phyloP scores from a whole-genome alignment of 2,888 invertebrate species.

The Meteorus cinctellus region DNA sequence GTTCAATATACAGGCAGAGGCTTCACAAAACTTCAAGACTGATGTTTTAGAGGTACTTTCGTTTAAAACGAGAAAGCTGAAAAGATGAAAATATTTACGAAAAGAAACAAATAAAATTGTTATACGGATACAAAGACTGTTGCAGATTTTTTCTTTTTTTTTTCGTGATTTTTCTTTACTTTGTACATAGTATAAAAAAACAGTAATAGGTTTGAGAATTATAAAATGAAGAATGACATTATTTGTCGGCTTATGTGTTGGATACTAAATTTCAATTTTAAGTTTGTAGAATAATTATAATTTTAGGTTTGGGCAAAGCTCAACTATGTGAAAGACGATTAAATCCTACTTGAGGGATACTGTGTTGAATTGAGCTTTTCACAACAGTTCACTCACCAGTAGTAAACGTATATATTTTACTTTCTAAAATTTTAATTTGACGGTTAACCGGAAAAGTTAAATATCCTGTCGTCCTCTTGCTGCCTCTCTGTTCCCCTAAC shows the following conservation, averaged over 20 bases:
- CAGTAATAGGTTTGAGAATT: not conserved
- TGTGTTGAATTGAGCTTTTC: not conserved
- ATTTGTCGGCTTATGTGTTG: not conserved
- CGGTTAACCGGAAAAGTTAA: constrained; percentile 8
- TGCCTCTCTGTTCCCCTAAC: not conserved
- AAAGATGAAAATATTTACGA: not conserved
- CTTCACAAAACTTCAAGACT: constrained; percentile 53
- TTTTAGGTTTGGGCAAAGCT: not conserved
- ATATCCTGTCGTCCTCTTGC: not conserved
- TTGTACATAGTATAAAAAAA: not conserved
- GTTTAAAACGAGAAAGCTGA: constrained; percentile 1
- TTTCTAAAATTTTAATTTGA: constrained; percentile 9
- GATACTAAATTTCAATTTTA: not conserved
- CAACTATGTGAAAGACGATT: not conserved
- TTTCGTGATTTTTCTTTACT: too few species aligned
- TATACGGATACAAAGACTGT: not conserved
- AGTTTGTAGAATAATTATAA: not conserved
- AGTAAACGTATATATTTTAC: not conserved
- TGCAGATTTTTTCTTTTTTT: not conserved
- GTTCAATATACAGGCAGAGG: constrained; percentile 9
- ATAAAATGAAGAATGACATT: not conserved
- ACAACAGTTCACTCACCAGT: not conserved
- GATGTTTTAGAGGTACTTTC: constrained; percentile 50
- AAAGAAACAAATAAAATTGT: not conserved
- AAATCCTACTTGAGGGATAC: not conserved